Percentiles rank a stretch among this genome's conserved stretches.
Evolutionary conservation across 1,140 invertebrate species (phyloP).

Genomic region (Cheumatopsyche charites): DNA sequence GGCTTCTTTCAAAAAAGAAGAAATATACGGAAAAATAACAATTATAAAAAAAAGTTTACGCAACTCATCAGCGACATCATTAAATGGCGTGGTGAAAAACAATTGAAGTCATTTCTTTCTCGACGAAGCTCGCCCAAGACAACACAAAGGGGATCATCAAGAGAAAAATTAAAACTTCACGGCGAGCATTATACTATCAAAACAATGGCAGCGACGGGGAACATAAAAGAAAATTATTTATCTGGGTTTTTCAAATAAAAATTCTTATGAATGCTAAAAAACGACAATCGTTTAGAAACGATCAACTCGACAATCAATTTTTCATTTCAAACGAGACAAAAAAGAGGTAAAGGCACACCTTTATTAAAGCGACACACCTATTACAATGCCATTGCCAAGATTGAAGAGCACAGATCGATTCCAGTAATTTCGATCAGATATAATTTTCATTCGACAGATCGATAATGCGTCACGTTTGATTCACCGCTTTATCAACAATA

Average conservation of each 20-base stretch:
- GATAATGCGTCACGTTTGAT: too few species aligned
- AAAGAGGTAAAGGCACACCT: too few species aligned
- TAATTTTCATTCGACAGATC: too few species aligned
- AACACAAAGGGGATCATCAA: constrained; percentile 24
- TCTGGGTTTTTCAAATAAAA: not conserved
- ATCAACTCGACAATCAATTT: not conserved
- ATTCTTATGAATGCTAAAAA: not conserved
- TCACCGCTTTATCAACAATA: too few species aligned
- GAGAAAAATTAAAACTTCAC: constrained; percentile 24
- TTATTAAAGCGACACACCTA: too few species aligned
- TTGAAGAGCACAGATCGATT: too few species aligned
- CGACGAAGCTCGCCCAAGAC: not conserved
- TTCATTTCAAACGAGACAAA: too few species aligned
- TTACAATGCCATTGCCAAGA: too few species aligned
- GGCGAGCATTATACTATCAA: constrained; percentile 1
- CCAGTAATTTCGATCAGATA: too few species aligned
- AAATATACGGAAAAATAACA: not conserved
- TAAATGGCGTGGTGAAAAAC: constrained; percentile 15
- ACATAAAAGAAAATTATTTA: constrained; percentile 19
- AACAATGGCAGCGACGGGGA: not conserved
- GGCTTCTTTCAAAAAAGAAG: not conserved
- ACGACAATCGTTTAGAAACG: not conserved
- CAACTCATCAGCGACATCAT: constrained; percentile 20
- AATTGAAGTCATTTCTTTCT: constrained; percentile 25
- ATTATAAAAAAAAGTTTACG: constrained; percentile 1